Base-by-base conservation (phyloP, 2,888 invertebrate genomes). In the Buathra laborator region DNA sequence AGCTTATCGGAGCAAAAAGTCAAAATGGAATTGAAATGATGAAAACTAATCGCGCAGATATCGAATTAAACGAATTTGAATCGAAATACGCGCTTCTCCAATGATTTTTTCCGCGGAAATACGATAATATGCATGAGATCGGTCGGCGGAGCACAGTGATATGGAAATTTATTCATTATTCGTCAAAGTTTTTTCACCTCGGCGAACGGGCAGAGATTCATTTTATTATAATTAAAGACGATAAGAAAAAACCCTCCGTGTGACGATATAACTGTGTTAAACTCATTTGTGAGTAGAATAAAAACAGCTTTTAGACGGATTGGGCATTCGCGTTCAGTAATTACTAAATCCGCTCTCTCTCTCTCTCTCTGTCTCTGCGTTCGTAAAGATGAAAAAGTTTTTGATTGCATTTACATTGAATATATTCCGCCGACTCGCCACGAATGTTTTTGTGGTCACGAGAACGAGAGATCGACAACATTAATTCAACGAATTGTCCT, bases 191-290 rank as follows among this genome's bases (percentile, higher is more conserved):
- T 53, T 53, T 53, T 24, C 9, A 53, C 7, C 3, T 9, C 10
- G 9, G 53, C 19, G 53, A 53, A 53, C 53, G 19, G 19, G 53
- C n/a, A 16, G 53, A 24, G 10, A 56, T 12, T 56, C 1, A 56
- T 56, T 56, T 19, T 19, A 56, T 56, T 37, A 16, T 68, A 68
- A 68, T 48, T 68, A 29, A 24, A 24, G 24, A 46, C 46, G 46
- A 14, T 14, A 24, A 46, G 68, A 24, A 12, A 24, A 56, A 37
- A 7, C 37, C 6, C 1, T 1, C 37, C 24, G 19, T 24, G 19
- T 10, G 7, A 56, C 24, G 4, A 1, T 24, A 4, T 24, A 56
- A 56, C 24, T 56, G 12, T 24, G 3, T 56, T 24, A 56, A 24
- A 56, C 56, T 10, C 56, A 24, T 56, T 56, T 56, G 24, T 19